phyloP scores from a whole-genome alignment of 2,888 invertebrate species.

The Danaus chrysippus region DNA sequence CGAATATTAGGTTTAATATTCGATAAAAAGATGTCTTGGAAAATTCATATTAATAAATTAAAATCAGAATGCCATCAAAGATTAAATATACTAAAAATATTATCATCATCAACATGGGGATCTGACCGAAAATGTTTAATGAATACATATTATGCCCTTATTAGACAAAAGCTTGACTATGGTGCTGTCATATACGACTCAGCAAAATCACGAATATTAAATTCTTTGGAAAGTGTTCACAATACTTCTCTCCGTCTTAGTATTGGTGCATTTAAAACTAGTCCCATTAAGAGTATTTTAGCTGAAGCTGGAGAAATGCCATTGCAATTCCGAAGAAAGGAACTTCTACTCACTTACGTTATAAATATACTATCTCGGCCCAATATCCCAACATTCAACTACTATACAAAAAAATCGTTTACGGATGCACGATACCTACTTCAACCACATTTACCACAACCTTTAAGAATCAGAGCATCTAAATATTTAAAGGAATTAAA shows the following conservation, averaged over 20 bases:
- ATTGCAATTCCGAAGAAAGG: constrained; percentile 19
- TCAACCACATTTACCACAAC: too few species aligned
- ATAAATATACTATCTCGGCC: neutral
- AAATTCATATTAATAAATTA: constrained; percentile 21
- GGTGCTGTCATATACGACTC: constrained; percentile 24
- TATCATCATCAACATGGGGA: constrained; percentile 25
- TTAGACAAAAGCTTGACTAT: constrained; percentile 26
- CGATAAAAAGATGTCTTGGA: constrained; percentile 25
- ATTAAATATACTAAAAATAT: constrained; percentile 23
- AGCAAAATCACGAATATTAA: constrained; percentile 11
- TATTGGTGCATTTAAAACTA: constrained; percentile 21
- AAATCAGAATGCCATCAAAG: constrained; percentile 26
- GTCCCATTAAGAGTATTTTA: constrained; percentile 19
- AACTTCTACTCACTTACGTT: constrained; percentile 10
- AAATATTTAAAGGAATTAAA: too few species aligned
- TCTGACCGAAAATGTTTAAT: constrained; percentile 20
- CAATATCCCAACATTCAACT: neutral
- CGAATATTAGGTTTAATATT: constrained; percentile 23
- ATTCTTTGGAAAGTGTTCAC: constrained; percentile 26
- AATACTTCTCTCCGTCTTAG: constrained; percentile 25
- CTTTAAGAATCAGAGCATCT: too few species aligned
- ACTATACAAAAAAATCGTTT: neutral
- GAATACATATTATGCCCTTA: constrained; percentile 20
- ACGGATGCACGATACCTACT: too few species aligned
- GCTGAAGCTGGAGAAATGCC: constrained; percentile 20